Base-by-base conservation (phyloP, 2,888 invertebrate species). In the Subacronicta megacephala region DNA sequence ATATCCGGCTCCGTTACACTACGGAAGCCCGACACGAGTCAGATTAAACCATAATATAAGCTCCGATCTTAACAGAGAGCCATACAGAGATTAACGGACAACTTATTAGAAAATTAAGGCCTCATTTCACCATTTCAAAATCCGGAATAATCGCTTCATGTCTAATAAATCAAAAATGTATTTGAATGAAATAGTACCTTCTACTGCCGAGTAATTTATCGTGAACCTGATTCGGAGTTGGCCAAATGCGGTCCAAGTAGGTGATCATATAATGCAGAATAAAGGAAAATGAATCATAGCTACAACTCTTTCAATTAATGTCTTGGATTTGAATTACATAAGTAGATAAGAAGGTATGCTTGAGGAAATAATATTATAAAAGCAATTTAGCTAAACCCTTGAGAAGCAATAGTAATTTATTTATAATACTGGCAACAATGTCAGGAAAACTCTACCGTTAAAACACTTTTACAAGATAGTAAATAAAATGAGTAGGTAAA, bases 1-100 rank as follows among this genome's bases (percentile, higher is more conserved):
- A 64, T 43, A 72, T 78, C 73, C 76, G 76, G 66, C 69, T 75
- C 37, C 10, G n/a, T 45, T 61, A 37, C 56, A 57, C 46, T 54
- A 55, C 64, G 73, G 76, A 72, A 72, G 38, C 62, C 12, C 7
- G 17, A 20, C 10, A 40, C 62, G 72, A 75, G 38, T 62, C 63
- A 72, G 13, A 65, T 57, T 61, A 44, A 47, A 47, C 31, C 13
- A 33, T 29, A 15, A 12, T n/a, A 29, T n/a, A 26, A 26, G 10
- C 26, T 26, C 9, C 0, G 23, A 23, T 18, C 41, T 29, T 43
- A 43, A 17, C 31, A 51, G 1, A 26, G 18, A 16, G 15, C 16
- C 15, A 15, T 6, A 35, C 2, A 1, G 16, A 16, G 35, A 35
- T 15, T n/a, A 15, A 26, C 9, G 26, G 3, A 26, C 15, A 15